phyloP scores from a whole-genome alignment of 30 jellyfish, hydroid and myxozoan species.

The Aurelia sp. region DNA sequence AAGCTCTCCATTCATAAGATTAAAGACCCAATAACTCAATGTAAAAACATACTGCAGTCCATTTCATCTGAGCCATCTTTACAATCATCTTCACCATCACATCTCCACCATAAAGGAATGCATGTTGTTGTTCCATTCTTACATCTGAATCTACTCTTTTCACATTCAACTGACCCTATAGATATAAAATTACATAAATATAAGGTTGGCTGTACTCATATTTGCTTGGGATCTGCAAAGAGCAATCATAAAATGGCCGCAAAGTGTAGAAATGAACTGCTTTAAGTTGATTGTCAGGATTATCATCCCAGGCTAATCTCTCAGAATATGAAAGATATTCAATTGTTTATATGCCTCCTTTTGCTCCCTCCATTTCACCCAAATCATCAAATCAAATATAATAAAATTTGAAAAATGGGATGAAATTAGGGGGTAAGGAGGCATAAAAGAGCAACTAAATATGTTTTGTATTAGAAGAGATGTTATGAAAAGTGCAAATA shows the following conservation, averaged over 20 bases:
- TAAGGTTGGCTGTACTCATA: not conserved
- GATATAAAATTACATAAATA: not conserved
- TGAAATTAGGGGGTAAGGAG: too few relatives aligned
- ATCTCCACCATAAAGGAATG: conserved; percentile 52
- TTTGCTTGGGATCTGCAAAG: not conserved
- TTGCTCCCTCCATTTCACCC: too few relatives aligned
- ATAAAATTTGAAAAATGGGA: too few relatives aligned
- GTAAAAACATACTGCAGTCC: conserved; percentile 41
- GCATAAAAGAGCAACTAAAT: not conserved
- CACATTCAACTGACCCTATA: conserved; percentile 57
- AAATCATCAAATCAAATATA: too few relatives aligned
- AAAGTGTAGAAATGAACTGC: not conserved
- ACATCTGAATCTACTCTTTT: conserved; percentile 61
- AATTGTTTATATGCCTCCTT: not conserved
- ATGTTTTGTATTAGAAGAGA: not conserved
- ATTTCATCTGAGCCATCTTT: conserved; percentile 78
- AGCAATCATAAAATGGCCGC: not conserved
- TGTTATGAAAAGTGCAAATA: not conserved
- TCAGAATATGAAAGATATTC: not conserved
- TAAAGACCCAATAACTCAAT: too few relatives aligned
- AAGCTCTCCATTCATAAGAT: too few relatives aligned
- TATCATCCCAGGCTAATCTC: not conserved
- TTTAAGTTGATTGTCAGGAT: not conserved
- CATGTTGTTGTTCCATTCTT: conserved; percentile 68
- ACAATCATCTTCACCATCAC: conserved; percentile 87